Evolutionary conservation across 2,113 vertebrate species (phyloP).

Genomic region (Columbina picui): DNA sequence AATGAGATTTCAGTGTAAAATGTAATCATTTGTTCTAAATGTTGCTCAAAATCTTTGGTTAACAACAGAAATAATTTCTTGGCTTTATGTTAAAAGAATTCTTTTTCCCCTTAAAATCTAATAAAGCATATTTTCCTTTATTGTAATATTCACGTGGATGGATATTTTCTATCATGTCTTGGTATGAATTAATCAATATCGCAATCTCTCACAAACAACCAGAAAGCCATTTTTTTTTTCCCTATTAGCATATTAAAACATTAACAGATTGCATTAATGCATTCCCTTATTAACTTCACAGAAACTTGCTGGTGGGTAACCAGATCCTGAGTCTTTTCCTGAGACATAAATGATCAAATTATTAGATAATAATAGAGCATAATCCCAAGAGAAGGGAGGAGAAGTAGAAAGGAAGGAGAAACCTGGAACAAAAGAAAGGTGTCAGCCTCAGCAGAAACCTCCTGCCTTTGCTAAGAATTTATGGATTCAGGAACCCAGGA

Average conservation of each 20-base stretch:
- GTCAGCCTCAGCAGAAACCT: background rate
- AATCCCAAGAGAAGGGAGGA: too few relatives aligned
- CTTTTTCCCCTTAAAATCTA: background rate
- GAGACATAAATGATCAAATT: background rate
- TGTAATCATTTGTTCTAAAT: background rate
- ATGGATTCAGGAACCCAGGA: background rate
- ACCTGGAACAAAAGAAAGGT: background rate
- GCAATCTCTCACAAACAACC: background rate
- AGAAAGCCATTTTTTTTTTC: background rate
- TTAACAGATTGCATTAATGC: background rate
- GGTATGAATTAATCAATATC: background rate
- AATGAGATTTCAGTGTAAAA: background rate
- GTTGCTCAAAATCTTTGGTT: background rate
- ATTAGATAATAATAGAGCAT: background rate
- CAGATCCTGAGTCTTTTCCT: background rate
- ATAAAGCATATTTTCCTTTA: background rate
- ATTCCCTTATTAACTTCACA: background rate
- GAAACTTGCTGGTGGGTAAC: background rate
- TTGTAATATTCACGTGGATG: background rate
- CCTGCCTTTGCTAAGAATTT: background rate
- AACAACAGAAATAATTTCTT: background rate
- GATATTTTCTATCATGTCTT: background rate
- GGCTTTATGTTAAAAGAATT: background rate
- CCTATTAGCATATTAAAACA: background rate
- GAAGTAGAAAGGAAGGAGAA: too few relatives aligned